phyloP scores from a whole-genome alignment of 2,888 invertebrate species.

The Charanyca ferruginea region DNA sequence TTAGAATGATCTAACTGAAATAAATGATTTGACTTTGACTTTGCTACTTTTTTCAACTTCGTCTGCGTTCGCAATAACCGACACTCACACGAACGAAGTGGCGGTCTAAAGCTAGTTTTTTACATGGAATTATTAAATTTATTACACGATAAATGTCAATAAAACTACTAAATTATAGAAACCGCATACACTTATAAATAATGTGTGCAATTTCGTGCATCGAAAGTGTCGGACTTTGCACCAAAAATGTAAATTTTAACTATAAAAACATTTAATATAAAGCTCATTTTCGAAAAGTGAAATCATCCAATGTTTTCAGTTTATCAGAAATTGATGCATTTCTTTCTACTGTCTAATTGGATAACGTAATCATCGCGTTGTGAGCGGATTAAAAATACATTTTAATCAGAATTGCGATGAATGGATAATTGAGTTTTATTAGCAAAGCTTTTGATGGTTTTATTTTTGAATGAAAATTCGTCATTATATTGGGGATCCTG shows the following conservation, averaged over 20 bases:
- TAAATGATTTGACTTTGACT: no score
- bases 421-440: slow-evolving; percentile 10
- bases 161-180: slow-evolving; percentile 15
- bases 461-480: neutral
- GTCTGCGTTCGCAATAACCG: no score
- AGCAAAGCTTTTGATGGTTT: neutral
- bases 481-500: no score
- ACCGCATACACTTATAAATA: slow-evolving; percentile 2
- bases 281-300: slow-evolving; percentile 29
- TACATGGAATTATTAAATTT: neutral
- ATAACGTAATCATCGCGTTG: slow-evolving; percentile 16
- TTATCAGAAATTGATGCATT: slow-evolving; percentile 14
- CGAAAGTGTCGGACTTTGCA: slow-evolving; percentile 9
- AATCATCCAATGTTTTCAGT: slow-evolving; percentile 20
- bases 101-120: no score
- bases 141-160: slow-evolving; percentile 15
- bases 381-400: neutral
- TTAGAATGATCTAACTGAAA: no score
- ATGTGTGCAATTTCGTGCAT: neutral
- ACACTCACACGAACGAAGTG: no score
- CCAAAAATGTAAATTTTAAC: slow-evolving; percentile 26
- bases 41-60: no score
- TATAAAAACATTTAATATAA: slow-evolving; percentile 18
- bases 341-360: slow-evolving; percentile 9
- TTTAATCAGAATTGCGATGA: neutral